Percentiles rank a stretch among this genome's conserved stretches.
Conservation (phyloP, 2,888 invertebrate genomes). For the Stomorhina lunata region DNA sequence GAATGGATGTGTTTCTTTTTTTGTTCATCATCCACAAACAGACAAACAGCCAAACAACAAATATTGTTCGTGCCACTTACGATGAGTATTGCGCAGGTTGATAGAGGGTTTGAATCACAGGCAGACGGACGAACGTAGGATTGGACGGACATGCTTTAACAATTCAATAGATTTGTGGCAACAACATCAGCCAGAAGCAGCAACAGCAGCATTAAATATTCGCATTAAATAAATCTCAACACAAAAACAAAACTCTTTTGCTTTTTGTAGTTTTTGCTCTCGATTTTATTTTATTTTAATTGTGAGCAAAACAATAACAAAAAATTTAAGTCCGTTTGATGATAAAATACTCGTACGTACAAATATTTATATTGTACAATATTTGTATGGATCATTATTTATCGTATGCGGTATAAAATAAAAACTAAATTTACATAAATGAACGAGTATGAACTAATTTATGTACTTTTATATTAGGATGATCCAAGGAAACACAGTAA, state of each 20-base stretch:
- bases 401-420: constrained; percentile 25
- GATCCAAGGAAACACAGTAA: no score
- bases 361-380: constrained; percentile 45
- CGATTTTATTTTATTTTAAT: constrained; percentile 5
- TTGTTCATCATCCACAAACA: no score
- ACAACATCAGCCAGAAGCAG: neutral
- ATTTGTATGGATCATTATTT: constrained; percentile 37
- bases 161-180: constrained; percentile 27
- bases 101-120: constrained; percentile 46
- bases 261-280: neutral
- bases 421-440: constrained; percentile 24
- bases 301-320: neutral
- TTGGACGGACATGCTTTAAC: no score
- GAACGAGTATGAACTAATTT: constrained; percentile 5
- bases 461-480: no score
- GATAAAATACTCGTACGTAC: constrained; percentile 27
- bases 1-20: no score
- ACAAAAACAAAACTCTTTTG: neutral
- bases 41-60: neutral
- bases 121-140: no score
- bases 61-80: constrained; percentile 28
- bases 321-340: constrained; percentile 32
- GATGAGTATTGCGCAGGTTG: constrained; percentile 63
- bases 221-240: neutral
- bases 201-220: neutral